A percentile compares a stretch with the other conserved stretches of the same genome.
Evolutionary conservation across 2,797 vertebrate genomes (phyloP).

Genomic region (Oceanodroma leucorhoa): DNA sequence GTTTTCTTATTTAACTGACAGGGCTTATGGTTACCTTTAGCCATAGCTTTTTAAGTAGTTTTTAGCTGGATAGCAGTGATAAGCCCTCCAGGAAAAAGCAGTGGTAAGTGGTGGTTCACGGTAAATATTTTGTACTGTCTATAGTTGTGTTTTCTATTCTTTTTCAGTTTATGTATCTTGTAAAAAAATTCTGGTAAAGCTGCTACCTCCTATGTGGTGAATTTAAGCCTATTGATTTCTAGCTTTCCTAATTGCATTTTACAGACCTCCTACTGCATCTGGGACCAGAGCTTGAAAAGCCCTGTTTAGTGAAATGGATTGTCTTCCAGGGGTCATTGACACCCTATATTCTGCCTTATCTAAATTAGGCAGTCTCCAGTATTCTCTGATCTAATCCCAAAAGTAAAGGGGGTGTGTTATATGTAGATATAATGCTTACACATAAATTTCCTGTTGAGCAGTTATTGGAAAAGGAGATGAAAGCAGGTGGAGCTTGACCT

Average conservation of each 20-base stretch:
- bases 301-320: neutral
- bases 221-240: conserved; percentile 31
- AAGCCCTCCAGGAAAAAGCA: conserved; percentile 7
- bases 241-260: conserved; percentile 26
- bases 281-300: neutral
- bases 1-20: neutral
- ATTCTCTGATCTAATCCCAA: conserved; percentile 23
- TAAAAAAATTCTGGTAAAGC: conserved; percentile 18
- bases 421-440: neutral
- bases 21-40: conserved; percentile 14
- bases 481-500: conserved; percentile 8
- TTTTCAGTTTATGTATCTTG: neutral
- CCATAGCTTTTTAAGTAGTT: neutral
- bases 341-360: conserved; percentile 13
- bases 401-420: neutral
- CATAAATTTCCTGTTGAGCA: neutral
- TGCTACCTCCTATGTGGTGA: neutral
- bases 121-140: conserved; percentile 19
- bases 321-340: conserved; percentile 8
- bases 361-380: neutral
- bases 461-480: neutral
- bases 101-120: neutral
- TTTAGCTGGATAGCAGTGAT: neutral
- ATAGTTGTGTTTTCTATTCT: neutral
- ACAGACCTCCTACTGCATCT: neutral